A percentile compares a stretch with the other conserved stretches of the same genome.
Evolutionary conservation across 30 jellyfish, hydroid and myxozoan species (phyloP).

Genomic region (Chrysaora quinquecirrha): DNA sequence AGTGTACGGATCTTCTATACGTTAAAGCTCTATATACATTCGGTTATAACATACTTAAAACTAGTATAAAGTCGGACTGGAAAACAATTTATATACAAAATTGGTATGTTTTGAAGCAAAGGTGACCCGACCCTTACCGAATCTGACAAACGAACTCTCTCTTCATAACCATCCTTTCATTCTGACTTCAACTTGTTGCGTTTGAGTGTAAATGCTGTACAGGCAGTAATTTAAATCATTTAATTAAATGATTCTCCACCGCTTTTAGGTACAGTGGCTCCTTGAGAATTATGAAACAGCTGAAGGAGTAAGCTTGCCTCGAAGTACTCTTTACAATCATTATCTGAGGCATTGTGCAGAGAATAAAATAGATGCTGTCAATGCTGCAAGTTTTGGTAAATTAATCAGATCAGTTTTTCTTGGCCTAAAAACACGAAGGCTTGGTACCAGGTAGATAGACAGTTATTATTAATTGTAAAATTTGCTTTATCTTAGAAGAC

Average conservation of each 20-base stretch:
- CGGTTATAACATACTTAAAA: neutral
- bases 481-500: too few species aligned
- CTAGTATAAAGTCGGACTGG: too few species aligned
- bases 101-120: too few species aligned
- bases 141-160: too few species aligned
- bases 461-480: too few species aligned
- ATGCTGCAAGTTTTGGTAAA: constrained; percentile 99
- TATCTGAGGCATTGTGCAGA: constrained; percentile 94
- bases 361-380: constrained; percentile 95
- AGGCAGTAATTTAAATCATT: too few species aligned
- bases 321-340: constrained; percentile 96
- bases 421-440: constrained; percentile 97
- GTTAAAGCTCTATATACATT: neutral
- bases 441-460: constrained; percentile 99
- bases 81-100: too few species aligned
- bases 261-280: constrained; percentile 96
- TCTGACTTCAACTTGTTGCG: too few species aligned
- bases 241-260: too few species aligned
- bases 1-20: constrained; percentile 45
- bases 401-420: constrained; percentile 95
- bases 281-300: constrained; percentile 98
- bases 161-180: too few species aligned
- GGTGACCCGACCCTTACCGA: too few species aligned
- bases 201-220: too few species aligned
- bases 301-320: constrained; percentile 99